Percentiles rank a stretch among this genome's conserved stretches.
Conservation (phyloP, 2,888 invertebrate species). For the Trichogramma dendrolimi region DNA sequence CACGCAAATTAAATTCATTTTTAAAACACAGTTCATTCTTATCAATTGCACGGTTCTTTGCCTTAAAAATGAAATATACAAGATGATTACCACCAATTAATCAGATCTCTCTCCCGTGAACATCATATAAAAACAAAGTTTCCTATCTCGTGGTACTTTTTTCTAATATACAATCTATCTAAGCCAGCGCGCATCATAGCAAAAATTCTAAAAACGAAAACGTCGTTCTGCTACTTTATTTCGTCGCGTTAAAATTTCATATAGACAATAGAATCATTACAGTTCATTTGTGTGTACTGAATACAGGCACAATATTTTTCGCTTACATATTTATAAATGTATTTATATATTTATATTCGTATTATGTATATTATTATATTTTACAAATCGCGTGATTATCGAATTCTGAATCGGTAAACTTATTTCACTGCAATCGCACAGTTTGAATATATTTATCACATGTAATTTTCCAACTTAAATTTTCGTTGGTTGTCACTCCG, state of each 20-base stretch:
- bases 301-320: conserved; percentile 48
- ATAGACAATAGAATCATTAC: conserved; percentile 34
- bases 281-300: conserved; percentile 37
- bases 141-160: no score
- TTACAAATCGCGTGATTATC: no score
- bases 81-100: no score
- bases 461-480: no score
- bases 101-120: background rate
- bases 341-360: conserved; percentile 43
- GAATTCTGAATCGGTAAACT: no score
- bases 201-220: conserved; percentile 25
- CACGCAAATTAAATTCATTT: background rate
- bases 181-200: conserved; percentile 2
- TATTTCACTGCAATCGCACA: no score
- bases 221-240: conserved; percentile 18
- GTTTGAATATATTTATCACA: no score
- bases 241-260: conserved; percentile 15
- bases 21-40: background rate
- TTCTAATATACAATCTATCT: no score
- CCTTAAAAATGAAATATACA: no score
- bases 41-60: conserved; percentile 15
- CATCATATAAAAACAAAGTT: conserved; percentile 10
- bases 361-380: conserved; percentile 35
- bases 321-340: no score
- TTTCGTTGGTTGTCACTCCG: no score